Conservation (phyloP, 53 echinoderm and acorn worm species). For the Echinometra lucunter region DNA sequence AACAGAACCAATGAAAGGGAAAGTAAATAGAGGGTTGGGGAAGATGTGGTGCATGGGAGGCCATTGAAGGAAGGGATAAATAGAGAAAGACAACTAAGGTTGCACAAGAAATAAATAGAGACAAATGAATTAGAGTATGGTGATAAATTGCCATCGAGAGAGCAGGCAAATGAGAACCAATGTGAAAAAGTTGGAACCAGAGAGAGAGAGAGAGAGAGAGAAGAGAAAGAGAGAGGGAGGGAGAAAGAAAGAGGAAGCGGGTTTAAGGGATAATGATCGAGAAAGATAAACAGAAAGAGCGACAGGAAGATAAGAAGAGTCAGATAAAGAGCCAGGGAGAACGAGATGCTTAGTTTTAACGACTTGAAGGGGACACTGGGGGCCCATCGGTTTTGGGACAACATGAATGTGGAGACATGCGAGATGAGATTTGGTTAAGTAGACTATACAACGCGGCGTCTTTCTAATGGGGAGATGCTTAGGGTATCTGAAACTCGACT, state of each 20-base stretch:
- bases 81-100: not conserved
- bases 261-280: not conserved
- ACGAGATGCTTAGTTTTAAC: conserved; percentile 9
- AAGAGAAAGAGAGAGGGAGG: not conserved
- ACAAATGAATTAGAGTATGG: not conserved
- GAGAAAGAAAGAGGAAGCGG: not conserved
- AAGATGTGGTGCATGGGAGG: not conserved
- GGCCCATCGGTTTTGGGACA: conserved; percentile 16
- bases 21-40: not conserved
- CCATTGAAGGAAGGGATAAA: not conserved
- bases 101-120: not conserved
- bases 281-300: conserved; percentile 11
- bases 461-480: conserved; percentile 27
- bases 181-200: not conserved
- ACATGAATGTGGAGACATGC: conserved; percentile 41
- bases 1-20: not conserved
- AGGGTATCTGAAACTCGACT: conserved; percentile 28
- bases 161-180: not conserved
- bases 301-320: conserved; percentile 8
- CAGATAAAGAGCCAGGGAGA: not conserved
- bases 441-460: conserved; percentile 54
- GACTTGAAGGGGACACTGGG: conserved; percentile 39
- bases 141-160: not conserved
- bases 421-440: conserved; percentile 39
- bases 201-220: conserved; percentile 5